Evolutionary conservation across 1,140 invertebrate species (phyloP), one percentile per base, ranked within the genome.

Genomic region (Lepidurus couesii): DNA sequence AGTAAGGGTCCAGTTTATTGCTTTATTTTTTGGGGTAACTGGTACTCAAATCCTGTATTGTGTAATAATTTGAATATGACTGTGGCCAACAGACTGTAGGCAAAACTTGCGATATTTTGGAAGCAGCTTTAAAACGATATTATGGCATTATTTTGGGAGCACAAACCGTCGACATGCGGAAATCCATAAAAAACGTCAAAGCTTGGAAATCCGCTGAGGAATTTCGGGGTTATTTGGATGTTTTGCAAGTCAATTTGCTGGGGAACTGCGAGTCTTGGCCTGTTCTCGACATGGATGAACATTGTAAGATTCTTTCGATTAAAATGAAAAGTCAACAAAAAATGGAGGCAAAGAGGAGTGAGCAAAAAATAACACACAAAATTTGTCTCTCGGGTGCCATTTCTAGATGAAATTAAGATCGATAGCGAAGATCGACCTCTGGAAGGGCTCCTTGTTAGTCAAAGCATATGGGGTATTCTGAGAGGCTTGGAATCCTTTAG

Each of bases 401-500:
- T 65, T 65, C 13, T 81, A 87, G 87, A 87, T 84, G 84, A 86
- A 77, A 82, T 87, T 75, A 84, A 85, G 81, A 83, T 87, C 16
- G 86, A 86, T 78, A 84, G 83, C 9, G 82, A 82, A 45, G 83
- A 85, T 75, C 80, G 83, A 13, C 83, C 83, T 8, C 80, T 81
- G 34, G 44, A 82, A 81, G 83, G 79, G 80, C 82, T 80, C 80
- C 81, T 86, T 81, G 83, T 77, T 82, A 85, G 82, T 82, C 82
- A 80, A 81, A 78, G 74, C n/a, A 86, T 94, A 79, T 95, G 93
- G 93, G 93, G 93, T 13, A 87, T 91, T 74, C 82, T 95, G 24
- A 85, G 91, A 81, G 93, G 92, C 0, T 84, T 95, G 47, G 93
- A 95, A 86, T 92, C 92, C 1, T 92, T 94, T 83, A 88, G 89